Evolutionary conservation across 1,140 invertebrate genomes (phyloP).

Genomic region (Brachionus koreanus): DNA sequence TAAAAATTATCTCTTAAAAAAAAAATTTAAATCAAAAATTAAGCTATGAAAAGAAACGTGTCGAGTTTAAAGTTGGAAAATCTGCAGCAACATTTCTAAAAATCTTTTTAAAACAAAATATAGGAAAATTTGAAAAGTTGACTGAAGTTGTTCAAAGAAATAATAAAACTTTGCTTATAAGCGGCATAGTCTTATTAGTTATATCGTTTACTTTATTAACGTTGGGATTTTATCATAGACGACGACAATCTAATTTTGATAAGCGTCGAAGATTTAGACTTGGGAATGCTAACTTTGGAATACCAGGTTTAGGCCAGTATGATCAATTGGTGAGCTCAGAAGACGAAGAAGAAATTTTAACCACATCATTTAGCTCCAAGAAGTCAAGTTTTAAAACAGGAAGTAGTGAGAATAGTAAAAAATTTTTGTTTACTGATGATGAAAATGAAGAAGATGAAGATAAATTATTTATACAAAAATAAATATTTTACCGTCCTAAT

Average conservation of each 20-base stretch:
- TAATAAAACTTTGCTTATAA: neutral
- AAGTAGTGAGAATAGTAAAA: conserved; percentile 31
- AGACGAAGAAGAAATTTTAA: neutral
- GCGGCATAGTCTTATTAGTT: neutral
- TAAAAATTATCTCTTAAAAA: neutral
- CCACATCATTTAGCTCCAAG: neutral
- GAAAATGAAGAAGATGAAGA: conserved; percentile 33
- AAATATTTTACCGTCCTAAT: neutral
- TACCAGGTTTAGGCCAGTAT: conserved; percentile 6
- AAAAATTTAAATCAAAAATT: neutral
- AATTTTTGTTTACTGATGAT: conserved; percentile 25
- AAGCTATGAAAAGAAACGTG: neutral
- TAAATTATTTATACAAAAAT: conserved; percentile 36
- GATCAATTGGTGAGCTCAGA: conserved; percentile 17
- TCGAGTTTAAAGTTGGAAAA: neutral
- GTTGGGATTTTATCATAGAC: conserved; percentile 24
- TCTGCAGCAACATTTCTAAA: neutral
- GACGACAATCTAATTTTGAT: neutral
- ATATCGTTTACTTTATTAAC: conserved; percentile 9
- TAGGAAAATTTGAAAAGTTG: conserved; percentile 3
- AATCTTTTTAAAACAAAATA: neutral
- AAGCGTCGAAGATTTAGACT: conserved; percentile 25
- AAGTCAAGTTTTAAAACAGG: neutral
- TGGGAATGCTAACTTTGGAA: neutral
- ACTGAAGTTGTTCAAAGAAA: neutral